Evolutionary conservation across 2,888 invertebrate species (phyloP), one percentile per base, ranked within the genome.

Genomic region (Cepaea hortensis): DNA sequence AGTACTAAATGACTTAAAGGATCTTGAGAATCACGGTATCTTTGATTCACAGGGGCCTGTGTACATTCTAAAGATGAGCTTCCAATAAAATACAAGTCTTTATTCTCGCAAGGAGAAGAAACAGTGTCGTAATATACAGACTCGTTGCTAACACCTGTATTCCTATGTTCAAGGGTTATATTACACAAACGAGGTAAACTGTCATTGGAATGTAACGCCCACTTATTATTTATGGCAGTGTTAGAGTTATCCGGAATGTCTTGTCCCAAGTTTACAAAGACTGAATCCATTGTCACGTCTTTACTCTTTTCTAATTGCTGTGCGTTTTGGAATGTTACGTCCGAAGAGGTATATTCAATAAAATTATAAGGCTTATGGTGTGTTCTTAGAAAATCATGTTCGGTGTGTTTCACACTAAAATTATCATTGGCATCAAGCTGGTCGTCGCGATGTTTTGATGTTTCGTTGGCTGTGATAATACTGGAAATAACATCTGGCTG

Each of bases 111-210:
- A 13, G 50, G 50, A 2, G 82, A 82, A 20, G 77, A 79, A 9
- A 77, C 77, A 18, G 79, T 65, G 50, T 85, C 85, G 48, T 50
- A 85, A 55, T 85, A 85, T 18, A 85, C 23, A n/a, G 85, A 70
- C 3, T 85, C 85, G 20, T 18, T 79, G 79, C 85, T 85, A 4
- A 3, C 13, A 7, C 85, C 85, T 35, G 20, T 7, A n/a, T n/a
- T 20, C 23, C 48, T 35, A 5, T 75, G 76, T 13, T 76, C 84
- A 18, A 76, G n/a, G 15, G 61, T 76, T 4, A 84, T 46, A 50
- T 62, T 9, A 65, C 76, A 75, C 0, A 7, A n/a, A 13, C 76
- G 76, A 18, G 82, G 73, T 5, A 82, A 11, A 35, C 13, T n/a
- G 15, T 70, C 48, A 3, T 13, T n/a, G n/a, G 3, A 9, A 13